Conservation (phyloP, 2,888 invertebrate genomes). For the Eupithecia subumbrata region DNA sequence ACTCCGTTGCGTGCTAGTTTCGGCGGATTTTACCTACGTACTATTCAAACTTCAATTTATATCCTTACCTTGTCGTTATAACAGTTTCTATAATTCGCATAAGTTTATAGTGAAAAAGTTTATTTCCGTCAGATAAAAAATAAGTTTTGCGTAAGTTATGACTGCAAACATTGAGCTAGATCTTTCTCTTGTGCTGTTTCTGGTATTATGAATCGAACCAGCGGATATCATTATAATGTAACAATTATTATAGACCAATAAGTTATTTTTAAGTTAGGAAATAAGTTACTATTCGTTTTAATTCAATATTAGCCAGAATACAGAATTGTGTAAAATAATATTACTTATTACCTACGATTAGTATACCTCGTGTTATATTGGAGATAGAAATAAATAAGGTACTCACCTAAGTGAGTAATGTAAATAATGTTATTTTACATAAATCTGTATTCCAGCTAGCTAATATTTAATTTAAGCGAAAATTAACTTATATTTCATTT, state of each 20-base stretch:
- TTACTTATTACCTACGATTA: no score
- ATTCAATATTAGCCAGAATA: no score
- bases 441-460: not conserved
- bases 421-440: not conserved
- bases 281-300: no score
- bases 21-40: slow-evolving; percentile 27
- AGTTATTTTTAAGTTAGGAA: no score
- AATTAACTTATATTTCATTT: not conserved
- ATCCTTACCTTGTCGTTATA: slow-evolving; percentile 33
- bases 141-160: not conserved
- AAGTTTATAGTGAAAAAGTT: not conserved
- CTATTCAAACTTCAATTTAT: slow-evolving; percentile 40
- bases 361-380: no score
- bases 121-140: not conserved
- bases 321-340: no score
- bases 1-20: slow-evolving; percentile 40
- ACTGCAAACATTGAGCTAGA: not conserved
- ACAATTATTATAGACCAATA: not conserved
- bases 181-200: not conserved
- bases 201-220: no score
- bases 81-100: not conserved
- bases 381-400: no score
- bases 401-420: no score
- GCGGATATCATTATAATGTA: not conserved
- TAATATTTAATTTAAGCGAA: not conserved